Evolutionary conservation across 2,797 vertebrate species (phyloP).

Genomic region (Microctenopoma steveboyesi): DNA sequence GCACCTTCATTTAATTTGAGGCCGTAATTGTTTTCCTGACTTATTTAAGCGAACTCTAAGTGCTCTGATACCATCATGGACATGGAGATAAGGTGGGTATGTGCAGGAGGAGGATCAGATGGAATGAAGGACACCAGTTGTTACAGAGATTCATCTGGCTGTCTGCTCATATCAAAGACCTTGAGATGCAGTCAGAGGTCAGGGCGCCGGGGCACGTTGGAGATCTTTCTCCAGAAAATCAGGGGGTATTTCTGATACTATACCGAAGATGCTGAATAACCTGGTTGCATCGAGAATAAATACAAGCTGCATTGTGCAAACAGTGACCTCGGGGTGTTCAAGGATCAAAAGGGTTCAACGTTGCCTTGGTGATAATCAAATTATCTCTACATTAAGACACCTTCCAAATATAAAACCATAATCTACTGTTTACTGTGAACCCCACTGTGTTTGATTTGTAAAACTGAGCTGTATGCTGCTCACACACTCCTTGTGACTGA

Average conservation of each 20-base stretch:
- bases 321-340: conserved; percentile 36
- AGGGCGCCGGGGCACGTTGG: conserved; percentile 7
- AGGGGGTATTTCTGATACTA: not conserved
- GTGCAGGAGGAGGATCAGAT: conserved; percentile 71
- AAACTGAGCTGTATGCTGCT: conserved; percentile 53
- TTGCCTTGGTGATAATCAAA: conserved; percentile 58
- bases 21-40: conserved; percentile 72
- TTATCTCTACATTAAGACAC: conserved; percentile 49
- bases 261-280: conserved; percentile 32
- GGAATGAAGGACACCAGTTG: conserved; percentile 64
- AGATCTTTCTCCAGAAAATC: conserved; percentile 20
- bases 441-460: conserved; percentile 43
- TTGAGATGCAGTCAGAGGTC: conserved; percentile 59
- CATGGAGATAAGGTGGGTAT: conserved; percentile 77
- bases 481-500: conserved; percentile 51
- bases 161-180: conserved; percentile 49
- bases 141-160: conserved; percentile 49
- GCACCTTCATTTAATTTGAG: conserved; percentile 58
- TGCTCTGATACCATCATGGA: conserved; percentile 75
- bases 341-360: conserved; percentile 63
- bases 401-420: conserved; percentile 54
- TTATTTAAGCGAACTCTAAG: conserved; percentile 81
- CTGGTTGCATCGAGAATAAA: conserved; percentile 8
- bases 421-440: conserved; percentile 36
- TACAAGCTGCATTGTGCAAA: conserved; percentile 33